Percentiles rank a stretch among this genome's conserved stretches.
Conservation (phyloP, 2,113 vertebrate species). For the Macroglossus sobrinus region DNA sequence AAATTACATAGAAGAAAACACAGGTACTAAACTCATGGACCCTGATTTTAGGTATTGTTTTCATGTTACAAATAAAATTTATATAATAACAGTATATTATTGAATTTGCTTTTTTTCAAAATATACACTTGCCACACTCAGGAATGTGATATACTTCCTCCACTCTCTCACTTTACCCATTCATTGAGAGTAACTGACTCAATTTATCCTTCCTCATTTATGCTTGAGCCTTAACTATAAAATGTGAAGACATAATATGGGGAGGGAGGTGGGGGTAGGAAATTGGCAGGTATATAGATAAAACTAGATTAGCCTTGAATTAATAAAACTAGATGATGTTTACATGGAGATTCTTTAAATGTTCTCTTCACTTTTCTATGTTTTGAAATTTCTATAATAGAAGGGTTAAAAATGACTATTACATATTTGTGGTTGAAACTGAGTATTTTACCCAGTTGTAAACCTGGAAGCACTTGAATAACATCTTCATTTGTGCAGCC, state of each 20-base stretch:
- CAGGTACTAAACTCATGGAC: too few species aligned
- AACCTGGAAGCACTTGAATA: neutral
- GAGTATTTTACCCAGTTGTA: neutral
- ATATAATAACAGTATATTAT: neutral
- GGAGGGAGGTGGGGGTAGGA: fast-evolving
- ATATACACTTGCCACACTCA: neutral
- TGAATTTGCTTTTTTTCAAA: neutral
- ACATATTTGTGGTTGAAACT: neutral
- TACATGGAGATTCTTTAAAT: neutral
- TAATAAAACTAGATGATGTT: neutral
- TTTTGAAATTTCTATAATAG: neutral
- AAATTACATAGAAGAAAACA: too few species aligned
- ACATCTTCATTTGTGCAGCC: neutral
- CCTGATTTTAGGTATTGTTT: neutral
- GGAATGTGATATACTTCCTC: neutral
- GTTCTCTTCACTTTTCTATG: neutral
- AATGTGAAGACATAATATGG: neutral
- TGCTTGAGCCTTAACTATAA: neutral
- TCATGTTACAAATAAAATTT: neutral
- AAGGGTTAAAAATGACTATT: neutral
- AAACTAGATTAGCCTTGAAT: neutral
- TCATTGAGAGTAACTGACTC: neutral
- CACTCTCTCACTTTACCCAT: too few species aligned
- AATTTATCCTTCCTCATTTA: neutral
- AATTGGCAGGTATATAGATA: neutral